phyloP scores from a whole-genome alignment of 2,888 invertebrate species.

The Psylliodes chrysocephalus region DNA sequence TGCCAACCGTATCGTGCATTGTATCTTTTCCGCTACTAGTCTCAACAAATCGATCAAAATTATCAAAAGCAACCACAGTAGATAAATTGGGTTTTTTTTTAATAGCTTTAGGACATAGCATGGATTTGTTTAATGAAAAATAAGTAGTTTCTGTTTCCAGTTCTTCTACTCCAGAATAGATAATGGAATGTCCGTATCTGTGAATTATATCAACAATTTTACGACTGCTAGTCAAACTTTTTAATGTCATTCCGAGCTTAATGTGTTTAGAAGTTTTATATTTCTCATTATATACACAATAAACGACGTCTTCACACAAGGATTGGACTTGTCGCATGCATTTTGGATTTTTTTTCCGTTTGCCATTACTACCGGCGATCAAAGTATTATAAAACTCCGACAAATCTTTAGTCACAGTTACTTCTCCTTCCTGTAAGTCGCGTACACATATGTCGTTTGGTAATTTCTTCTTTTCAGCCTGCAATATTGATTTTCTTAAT shows the following conservation, averaged over 20 bases:
- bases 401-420: neutral
- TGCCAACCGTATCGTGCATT: conserved; percentile 19
- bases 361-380: conserved; percentile 4
- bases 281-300: conserved; percentile 18
- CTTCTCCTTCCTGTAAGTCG: conserved; percentile 18
- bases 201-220: conserved; percentile 32
- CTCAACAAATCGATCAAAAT: conserved; percentile 39
- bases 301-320: conserved; percentile 16
- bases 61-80: conserved; percentile 35
- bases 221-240: conserved; percentile 34
- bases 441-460: neutral
- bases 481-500: neutral
- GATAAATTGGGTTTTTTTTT: conserved; percentile 19
- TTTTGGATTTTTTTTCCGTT: conserved; percentile 12
- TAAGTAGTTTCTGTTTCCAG: conserved; percentile 36
- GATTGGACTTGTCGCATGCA: conserved; percentile 15
- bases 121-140: conserved; percentile 14
- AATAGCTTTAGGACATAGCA: conserved; percentile 36
- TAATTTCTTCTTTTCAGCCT: conserved; percentile 5
- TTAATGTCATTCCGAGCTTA: conserved; percentile 31
- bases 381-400: conserved; percentile 16
- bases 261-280: conserved; percentile 24
- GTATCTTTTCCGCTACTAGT: conserved; percentile 36
- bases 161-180: conserved; percentile 29
- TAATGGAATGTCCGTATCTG: conserved; percentile 33